Base-by-base conservation (phyloP, 2,113 vertebrate species). In the Sprattus sprattus region DNA sequence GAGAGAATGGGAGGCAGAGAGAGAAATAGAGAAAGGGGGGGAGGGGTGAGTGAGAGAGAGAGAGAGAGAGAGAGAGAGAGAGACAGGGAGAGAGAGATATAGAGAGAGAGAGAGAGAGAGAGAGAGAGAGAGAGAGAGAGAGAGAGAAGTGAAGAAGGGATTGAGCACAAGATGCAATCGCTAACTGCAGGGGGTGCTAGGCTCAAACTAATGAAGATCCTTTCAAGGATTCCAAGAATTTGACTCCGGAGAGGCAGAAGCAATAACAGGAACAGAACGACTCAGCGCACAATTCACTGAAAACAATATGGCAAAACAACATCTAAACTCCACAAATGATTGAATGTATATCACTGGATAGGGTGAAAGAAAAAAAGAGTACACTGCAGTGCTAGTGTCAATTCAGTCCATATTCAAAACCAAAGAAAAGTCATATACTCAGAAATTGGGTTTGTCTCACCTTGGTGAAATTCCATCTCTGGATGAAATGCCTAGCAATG, bases 141-240 rank as follows among this genome's bases (percentile, higher is more conserved):
- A 25, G 60, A 7, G 81, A 83, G 15, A 75, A 89, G 85, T 82
- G 85, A 50, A 85, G 87, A 88, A 85, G 64, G 82, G 88, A 86
- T 92, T 88, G 91, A 92, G 92, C 92, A 90, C 89, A 90, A 81
- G 85, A 87, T 85, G 91, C 89, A 93, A 93, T 91, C 88, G 84
- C 82, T 71, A 87, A 94, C 95, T 94, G 94, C 93, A 96, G 95
- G 94, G 94, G 95, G 94, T 92, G 95, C 94, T 95, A 93, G 94
- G 92, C 94, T 94, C 94, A 90, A 94, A 91, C 93, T 92, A 93
- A 95, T 94, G 89, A 89, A 90, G 88, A 86, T 91, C 84, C 81
- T 88, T 83, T 87, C 84, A 80, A 84, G 67, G 13, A 32, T 32
- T 75, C 25, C 67, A 32, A 32, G 67, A 16, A 75, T 39, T 75